Evolutionary conservation across 2,113 vertebrate species (phyloP).

Genomic region (Callipepla californica): DNA sequence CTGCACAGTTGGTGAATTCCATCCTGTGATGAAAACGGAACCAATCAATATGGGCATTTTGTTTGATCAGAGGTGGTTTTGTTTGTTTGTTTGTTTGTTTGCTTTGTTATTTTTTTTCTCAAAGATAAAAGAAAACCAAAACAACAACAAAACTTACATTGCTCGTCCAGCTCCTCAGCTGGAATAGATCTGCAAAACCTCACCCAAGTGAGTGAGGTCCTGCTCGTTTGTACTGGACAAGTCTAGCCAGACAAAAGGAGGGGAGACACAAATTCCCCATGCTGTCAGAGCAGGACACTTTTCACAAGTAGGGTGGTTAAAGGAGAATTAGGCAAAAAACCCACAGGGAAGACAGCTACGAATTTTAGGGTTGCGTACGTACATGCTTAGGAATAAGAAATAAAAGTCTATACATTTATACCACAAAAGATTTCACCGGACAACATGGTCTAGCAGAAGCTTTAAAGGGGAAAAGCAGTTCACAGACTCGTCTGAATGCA

Average conservation of each 20-base stretch:
- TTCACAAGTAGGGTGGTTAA: not conserved
- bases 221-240: not conserved
- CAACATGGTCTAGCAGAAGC: constrained; percentile 58
- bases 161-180: not conserved
- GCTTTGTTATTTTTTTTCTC: no score
- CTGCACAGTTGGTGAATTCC: constrained; percentile 5
- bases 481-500: constrained; percentile 75
- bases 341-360: not conserved
- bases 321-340: constrained; percentile 8
- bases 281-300: not conserved
- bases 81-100: not conserved
- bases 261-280: not conserved
- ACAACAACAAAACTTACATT: not conserved
- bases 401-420: constrained; percentile 44
- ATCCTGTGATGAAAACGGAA: constrained; percentile 73
- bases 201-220: not conserved
- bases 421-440: constrained; percentile 64
- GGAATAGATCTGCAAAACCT: not conserved
- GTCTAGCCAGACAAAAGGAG: not conserved
- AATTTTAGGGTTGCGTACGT: not conserved
- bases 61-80: constrained; percentile 25
- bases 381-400: constrained; percentile 13
- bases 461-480: constrained; percentile 73
- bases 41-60: constrained; percentile 29
- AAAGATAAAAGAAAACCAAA: not conserved